Percentiles rank a stretch among this genome's conserved stretches.
Evolutionary conservation across 2,888 invertebrate genomes (phyloP).

Genomic region (Coelopa pilipes): DNA sequence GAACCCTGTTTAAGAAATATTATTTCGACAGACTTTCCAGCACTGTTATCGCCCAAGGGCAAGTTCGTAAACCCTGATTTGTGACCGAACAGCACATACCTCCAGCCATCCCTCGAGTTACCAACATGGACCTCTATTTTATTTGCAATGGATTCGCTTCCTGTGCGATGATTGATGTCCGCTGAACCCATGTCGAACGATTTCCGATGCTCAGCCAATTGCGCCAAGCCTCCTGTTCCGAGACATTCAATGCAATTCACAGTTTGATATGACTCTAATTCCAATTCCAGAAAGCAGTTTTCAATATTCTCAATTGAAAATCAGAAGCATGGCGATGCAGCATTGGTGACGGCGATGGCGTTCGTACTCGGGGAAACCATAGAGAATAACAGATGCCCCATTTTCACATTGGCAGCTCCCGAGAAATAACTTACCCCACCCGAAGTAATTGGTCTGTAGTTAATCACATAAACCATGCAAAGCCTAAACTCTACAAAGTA

Average conservation of each 20-base stretch:
- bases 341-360: too few species aligned
- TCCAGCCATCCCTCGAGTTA: slow-evolving; percentile 10
- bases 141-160: slow-evolving; percentile 38
- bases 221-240: not conserved
- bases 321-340: too few species aligned
- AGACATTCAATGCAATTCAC: too few species aligned
- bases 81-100: not conserved
- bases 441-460: too few species aligned
- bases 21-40: slow-evolving; percentile 17
- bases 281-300: not conserved
- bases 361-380: too few species aligned
- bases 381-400: too few species aligned
- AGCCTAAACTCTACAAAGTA: too few species aligned
- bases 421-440: too few species aligned
- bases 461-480: too few species aligned
- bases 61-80: slow-evolving; percentile 17
- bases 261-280: slow-evolving; percentile 10
- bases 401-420: too few species aligned
- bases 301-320: too few species aligned
- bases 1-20: slow-evolving; percentile 23
- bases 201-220: slow-evolving; percentile 12
- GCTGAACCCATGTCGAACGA: slow-evolving; percentile 20
- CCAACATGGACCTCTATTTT: not conserved
- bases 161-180: slow-evolving; percentile 44
- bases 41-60: slow-evolving; percentile 33